Base-by-base conservation (phyloP, 2,113 vertebrate genomes). In the Pitta sordida region DNA sequence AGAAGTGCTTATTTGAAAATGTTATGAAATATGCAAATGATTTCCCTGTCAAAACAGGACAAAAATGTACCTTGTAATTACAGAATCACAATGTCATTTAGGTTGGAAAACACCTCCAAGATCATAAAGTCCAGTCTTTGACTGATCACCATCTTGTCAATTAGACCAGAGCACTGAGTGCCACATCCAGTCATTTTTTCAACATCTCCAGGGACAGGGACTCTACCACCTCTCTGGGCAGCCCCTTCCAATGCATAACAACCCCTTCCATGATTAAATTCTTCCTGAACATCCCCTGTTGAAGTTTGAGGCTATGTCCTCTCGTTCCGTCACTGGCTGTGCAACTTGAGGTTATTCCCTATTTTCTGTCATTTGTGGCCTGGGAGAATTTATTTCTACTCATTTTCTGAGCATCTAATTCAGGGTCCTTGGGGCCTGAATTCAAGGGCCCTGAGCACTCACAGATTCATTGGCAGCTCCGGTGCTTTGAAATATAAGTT, bases 1-100 rank as follows among this genome's bases (percentile, higher is more conserved):
- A n/a, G 48, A 88, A 88, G 13, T 75, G 19, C 53, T 79, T 68
- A 32, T 37, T 7, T 94, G 49, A 86, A 93, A 92, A 67, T 41
- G 7, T n/a, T 86, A 22, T 55, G 73, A 94, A 86, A 63, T 63
- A 92, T 23, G 30, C 15, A 82, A 59, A 80, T 58, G 67, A 70
- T 64, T 82, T 86, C 43, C 76, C 60, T 63, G 30, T 44, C 49
- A 71, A 81, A 75, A 74, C 16, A 58, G 22, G 44, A 83, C 17
- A 49, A 76, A 83, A 88, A 85, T 24, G 4, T 24, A 68, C 26
- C 39, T 56, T 60, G 22, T 49, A 75, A 73, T 82, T 82, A 49
- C 55, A 55, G 34, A 69, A 49, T 49, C 26, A 76, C 12, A 6
- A 26, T 62, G 39, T 62, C 26, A 36, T 69, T 69, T 32, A 13